Evolutionary conservation across 2,797 vertebrate genomes (phyloP).

Genomic region (Pseudochaenichthys georgianus): DNA sequence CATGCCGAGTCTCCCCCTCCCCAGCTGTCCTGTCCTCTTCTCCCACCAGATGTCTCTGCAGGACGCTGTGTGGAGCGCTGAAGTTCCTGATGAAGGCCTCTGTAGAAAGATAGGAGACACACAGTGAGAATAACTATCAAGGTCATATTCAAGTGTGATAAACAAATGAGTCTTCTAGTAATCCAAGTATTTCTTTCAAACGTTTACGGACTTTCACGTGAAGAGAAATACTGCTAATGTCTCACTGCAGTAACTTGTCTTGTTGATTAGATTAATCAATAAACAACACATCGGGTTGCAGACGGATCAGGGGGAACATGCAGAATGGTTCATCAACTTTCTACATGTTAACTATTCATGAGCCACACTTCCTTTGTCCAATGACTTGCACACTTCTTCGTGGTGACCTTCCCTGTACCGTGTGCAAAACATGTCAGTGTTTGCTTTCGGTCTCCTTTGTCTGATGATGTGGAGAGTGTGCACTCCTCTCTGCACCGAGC

Average conservation of each 20-base stretch:
- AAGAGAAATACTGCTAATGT: too few relatives aligned
- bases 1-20: conserved; percentile 55
- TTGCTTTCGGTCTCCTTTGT: background rate
- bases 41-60: conserved; percentile 93
- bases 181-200: too few relatives aligned
- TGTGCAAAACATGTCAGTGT: conserved; percentile 8
- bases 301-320: too few relatives aligned
- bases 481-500: too few relatives aligned
- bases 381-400: background rate
- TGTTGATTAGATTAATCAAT: too few relatives aligned
- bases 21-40: conserved; percentile 47
- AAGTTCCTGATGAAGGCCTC: conserved; percentile 96
- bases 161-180: too few relatives aligned
- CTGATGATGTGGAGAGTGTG: too few relatives aligned
- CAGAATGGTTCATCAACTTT: background rate
- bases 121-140: background rate
- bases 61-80: conserved; percentile 90
- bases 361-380: background rate
- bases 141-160: background rate
- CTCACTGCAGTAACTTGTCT: too few relatives aligned
- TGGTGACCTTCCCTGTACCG: background rate
- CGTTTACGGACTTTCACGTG: too few relatives aligned
- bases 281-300: too few relatives aligned
- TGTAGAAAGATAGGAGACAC: conserved; percentile 57
- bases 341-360: background rate